A percentile compares a stretch with the other conserved stretches of the same genome.
Evolutionary conservation across 2,113 vertebrate genomes (phyloP).

Genomic region (Pteropus alecto): DNA sequence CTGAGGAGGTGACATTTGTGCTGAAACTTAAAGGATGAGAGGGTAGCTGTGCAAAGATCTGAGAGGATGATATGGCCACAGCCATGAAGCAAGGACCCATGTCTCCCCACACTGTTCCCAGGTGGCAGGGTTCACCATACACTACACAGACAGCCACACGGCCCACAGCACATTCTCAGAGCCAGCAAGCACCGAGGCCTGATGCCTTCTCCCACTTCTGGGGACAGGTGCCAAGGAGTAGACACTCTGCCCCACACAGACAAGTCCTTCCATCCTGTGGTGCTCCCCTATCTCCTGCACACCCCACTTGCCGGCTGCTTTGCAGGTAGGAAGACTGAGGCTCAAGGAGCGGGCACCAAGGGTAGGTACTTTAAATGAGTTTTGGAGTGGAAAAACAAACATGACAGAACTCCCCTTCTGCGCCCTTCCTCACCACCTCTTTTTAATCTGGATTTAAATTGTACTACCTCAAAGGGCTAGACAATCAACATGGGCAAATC

Average conservation of each 20-base stretch:
- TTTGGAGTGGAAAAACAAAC: not conserved
- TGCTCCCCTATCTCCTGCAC: not conserved
- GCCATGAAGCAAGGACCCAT: not conserved
- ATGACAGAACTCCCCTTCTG: not conserved
- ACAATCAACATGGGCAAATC: slow-evolving; percentile 32
- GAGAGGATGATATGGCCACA: not conserved
- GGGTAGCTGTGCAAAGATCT: not conserved
- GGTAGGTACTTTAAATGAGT: not conserved
- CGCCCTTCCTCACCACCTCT: no score
- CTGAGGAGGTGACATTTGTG: not conserved
- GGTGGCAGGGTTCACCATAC: not conserved
- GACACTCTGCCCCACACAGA: not conserved
- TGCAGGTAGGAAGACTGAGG: not conserved
- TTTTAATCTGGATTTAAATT: slow-evolving; percentile 28
- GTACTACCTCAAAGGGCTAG: slow-evolving; percentile 5
- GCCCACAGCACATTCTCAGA: not conserved
- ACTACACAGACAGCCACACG: rapidly evolving
- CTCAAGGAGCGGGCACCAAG: not conserved
- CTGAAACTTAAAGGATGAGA: not conserved
- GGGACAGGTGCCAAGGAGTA: not conserved
- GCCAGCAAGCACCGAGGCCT: not conserved
- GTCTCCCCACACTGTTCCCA: not conserved
- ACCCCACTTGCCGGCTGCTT: not conserved
- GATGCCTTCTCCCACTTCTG: not conserved
- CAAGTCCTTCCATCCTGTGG: not conserved